Conservation (phyloP, 92 coral and sea anemone genomes). For the Micromussa lordhowensis region DNA sequence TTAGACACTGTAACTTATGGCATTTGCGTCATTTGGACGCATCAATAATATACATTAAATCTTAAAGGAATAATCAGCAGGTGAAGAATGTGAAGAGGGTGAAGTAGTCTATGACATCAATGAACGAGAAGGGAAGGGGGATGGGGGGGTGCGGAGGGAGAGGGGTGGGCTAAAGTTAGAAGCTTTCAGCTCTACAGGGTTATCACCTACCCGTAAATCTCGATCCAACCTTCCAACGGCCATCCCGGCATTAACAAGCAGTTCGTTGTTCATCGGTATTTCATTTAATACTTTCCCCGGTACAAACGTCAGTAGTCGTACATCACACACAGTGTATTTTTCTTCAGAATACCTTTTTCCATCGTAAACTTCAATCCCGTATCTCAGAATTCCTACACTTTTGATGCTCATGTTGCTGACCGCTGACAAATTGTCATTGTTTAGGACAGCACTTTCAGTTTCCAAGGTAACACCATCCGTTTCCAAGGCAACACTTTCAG, state of each 20-base stretch:
- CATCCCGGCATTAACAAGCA: conserved; percentile 25
- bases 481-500: background rate
- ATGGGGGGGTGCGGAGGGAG: no score
- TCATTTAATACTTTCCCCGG: conserved; percentile 67
- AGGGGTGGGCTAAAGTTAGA: no score
- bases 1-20: no score
- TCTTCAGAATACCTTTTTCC: conserved; percentile 39
- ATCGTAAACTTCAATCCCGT: conserved; percentile 42
- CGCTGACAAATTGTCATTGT: background rate
- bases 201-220: conserved; percentile 22
- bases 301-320: conserved; percentile 65
- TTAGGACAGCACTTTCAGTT: background rate
- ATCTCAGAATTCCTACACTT: background rate
- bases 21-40: no score
- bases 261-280: conserved; percentile 46
- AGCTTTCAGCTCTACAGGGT: no score
- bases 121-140: no score
- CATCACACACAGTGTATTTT: conserved; percentile 53
- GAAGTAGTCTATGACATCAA: no score
- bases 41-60: no score
- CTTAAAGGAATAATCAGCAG: no score
- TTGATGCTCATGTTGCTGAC: background rate
- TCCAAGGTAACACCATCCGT: background rate
- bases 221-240: conserved; percentile 43
- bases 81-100: no score